phyloP scores from a whole-genome alignment of 2,797 vertebrate genomes.

The Perodicticus potto region DNA sequence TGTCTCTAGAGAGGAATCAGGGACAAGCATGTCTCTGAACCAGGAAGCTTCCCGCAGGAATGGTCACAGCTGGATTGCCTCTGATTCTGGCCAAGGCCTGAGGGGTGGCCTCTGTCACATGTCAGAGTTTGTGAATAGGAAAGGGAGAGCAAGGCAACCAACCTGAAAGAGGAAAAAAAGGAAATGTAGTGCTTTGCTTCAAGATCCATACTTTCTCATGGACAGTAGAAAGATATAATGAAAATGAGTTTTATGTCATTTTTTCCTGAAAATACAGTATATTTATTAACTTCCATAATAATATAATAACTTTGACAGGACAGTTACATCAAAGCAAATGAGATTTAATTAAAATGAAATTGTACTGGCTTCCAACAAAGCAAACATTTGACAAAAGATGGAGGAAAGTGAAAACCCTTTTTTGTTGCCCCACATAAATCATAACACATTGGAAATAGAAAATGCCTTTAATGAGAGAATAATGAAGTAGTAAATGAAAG shows the following conservation, averaged over 20 bases:
- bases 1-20: not conserved
- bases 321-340: not conserved
- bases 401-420: conserved; percentile 23
- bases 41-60: not conserved
- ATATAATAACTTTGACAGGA: conserved; percentile 48
- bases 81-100: not conserved
- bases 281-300: conserved; percentile 55
- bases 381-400: conserved; percentile 53
- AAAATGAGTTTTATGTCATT: conserved; percentile 40
- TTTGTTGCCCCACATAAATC: not conserved
- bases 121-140: not conserved
- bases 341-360: conserved; percentile 53
- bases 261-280: conserved; percentile 59
- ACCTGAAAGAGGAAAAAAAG: not conserved
- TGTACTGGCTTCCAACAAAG: conserved; percentile 56
- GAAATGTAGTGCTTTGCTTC: not conserved
- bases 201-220: conserved; percentile 6
- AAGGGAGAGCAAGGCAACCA: not conserved
- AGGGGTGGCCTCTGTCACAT: not conserved
- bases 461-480: conserved; percentile 35
- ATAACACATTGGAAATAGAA: conserved; percentile 39
- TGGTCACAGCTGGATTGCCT: not conserved
- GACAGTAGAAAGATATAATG: conserved; percentile 48
- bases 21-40: not conserved
- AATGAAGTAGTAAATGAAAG: conserved; percentile 36